A percentile compares a stretch with the other conserved stretches of the same genome.
Evolutionary conservation across 2,113 vertebrate species (phyloP).

Genomic region (Nibea coibor): DNA sequence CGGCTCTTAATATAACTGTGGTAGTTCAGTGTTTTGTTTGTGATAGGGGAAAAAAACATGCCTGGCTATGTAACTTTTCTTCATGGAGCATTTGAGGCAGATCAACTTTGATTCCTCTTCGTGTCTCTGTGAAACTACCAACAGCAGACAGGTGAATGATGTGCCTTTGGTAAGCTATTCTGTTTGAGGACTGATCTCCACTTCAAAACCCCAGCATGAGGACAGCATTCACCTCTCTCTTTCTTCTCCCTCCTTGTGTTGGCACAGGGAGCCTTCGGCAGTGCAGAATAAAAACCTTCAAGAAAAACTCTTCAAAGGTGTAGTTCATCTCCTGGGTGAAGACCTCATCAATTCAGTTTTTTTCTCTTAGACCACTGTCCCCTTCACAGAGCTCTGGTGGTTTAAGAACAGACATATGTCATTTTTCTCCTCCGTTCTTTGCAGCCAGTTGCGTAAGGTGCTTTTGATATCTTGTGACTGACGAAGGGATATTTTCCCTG

Average conservation of each 20-base stretch:
- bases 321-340: conserved; percentile 46
- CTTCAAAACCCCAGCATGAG: conserved; percentile 72
- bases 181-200: conserved; percentile 78
- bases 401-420: conserved; percentile 22
- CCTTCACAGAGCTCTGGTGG: conserved; percentile 38
- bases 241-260: conserved; percentile 51
- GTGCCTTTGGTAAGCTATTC: conserved; percentile 73
- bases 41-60: neutral
- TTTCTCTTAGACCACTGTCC: conserved; percentile 50
- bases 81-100: conserved; percentile 25
- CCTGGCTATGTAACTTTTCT: conserved; percentile 6
- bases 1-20: neutral
- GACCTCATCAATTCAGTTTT: conserved; percentile 55
- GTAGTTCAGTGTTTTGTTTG: conserved; percentile 15
- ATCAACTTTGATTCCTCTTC: conserved; percentile 55
- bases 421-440: conserved; percentile 52
- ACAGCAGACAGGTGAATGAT: conserved; percentile 72
- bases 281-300: conserved; percentile 57
- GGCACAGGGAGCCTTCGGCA: conserved; percentile 52
- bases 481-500: conserved; percentile 48
- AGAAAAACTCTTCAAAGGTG: conserved; percentile 74
- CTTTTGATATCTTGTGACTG: conserved; percentile 62
- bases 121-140: conserved; percentile 51
- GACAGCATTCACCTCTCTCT: conserved; percentile 62
- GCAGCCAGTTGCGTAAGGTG: conserved; percentile 66